A percentile compares a stretch with the other conserved stretches of the same genome.
Evolutionary conservation across 2,113 vertebrate genomes (phyloP).

Genomic region (Pyrgilauda ruficollis): DNA sequence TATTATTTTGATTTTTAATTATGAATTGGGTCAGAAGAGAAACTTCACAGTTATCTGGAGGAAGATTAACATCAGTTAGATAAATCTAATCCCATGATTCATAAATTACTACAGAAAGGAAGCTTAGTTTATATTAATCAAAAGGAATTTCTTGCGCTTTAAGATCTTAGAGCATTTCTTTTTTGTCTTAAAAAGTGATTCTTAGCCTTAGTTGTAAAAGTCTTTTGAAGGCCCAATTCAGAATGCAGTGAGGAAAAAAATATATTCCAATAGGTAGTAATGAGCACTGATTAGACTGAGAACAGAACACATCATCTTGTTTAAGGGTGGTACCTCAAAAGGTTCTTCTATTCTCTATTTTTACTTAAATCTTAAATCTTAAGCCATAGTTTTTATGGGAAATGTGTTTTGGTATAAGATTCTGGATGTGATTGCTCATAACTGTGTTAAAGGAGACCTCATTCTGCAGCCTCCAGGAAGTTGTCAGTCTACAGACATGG

Average conservation of each 20-base stretch:
- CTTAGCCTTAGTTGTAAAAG: background rate
- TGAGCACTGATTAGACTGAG: background rate
- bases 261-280: background rate
- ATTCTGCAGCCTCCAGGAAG: accelerated
- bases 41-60: background rate
- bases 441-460: background rate
- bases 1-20: constrained; percentile 40
- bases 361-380: background rate
- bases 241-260: background rate
- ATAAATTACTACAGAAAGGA: background rate
- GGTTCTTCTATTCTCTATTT: background rate
- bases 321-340: background rate
- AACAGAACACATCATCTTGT: background rate
- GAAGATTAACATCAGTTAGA: background rate
- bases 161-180: background rate
- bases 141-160: background rate
- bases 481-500: background rate
- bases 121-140: background rate
- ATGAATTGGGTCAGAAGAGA: background rate
- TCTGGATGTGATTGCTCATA: background rate
- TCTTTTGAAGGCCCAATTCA: background rate
- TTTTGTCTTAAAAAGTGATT: background rate
- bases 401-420: background rate
- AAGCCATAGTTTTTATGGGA: background rate
- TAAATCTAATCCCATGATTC: background rate